These are phyloP conservation scores for Eilema depressum DNA, from an alignment of 2,888 invertebrate species.

Conservation along the genomic window DNA sequence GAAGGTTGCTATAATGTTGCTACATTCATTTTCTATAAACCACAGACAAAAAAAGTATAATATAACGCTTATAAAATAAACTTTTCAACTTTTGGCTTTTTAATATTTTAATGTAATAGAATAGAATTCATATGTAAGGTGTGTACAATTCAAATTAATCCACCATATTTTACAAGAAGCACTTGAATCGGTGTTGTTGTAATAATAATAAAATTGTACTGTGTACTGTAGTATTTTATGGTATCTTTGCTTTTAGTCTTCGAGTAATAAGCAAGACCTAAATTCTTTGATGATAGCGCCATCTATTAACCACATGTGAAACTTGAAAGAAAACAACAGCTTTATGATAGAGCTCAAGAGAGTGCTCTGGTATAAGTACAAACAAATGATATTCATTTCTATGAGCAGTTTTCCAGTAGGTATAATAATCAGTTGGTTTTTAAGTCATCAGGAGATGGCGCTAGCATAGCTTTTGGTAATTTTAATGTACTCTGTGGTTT, in stretches of 20 bases:
- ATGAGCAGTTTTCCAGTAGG: too few species aligned
- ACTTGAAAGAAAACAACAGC: neutral
- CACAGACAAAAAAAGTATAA: neutral
- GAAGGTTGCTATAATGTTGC: neutral
- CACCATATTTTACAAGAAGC: neutral
- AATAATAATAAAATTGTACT: too few species aligned
- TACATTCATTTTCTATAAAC: neutral
- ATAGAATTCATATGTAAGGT: neutral
- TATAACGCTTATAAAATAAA: neutral
- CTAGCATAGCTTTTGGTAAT: too few species aligned
- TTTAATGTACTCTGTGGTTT: too few species aligned
- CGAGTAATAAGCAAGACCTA: conserved; percentile 5
- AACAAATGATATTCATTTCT: too few species aligned
- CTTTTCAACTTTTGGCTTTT: neutral
- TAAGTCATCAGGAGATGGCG: too few species aligned
- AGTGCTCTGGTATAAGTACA: neutral
- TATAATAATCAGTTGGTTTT: too few species aligned
- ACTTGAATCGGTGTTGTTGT: neutral
- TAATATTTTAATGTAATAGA: neutral
- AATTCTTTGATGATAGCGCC: neutral
- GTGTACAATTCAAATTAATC: neutral
- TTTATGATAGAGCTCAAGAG: neutral
- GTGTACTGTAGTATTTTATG: too few species aligned
- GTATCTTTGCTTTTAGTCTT: neutral
- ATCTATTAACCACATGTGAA: neutral